Percentiles rank a stretch among this genome's conserved stretches.
These are phyloP conservation scores for Trachymyrmex cornetzi DNA, from an alignment of 1,140 invertebrate genomes.

Conservation along the genomic window DNA sequence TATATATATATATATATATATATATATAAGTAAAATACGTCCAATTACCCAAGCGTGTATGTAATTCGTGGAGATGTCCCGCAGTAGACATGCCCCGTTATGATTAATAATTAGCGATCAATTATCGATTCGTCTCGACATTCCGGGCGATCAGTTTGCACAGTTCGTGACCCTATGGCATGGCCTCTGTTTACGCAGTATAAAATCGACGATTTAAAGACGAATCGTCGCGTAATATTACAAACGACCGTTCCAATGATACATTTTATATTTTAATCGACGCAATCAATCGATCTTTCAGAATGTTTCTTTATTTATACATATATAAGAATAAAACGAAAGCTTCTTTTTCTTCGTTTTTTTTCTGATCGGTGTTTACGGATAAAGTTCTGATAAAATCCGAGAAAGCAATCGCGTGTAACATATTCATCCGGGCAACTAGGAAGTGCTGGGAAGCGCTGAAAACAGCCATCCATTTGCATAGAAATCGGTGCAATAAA, in stretches of 20 bases:
- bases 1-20: neutral
- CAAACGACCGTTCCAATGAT: neutral
- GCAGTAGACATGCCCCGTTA: neutral
- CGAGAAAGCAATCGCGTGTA: neutral
- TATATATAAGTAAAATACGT: neutral
- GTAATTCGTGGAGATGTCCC: neutral
- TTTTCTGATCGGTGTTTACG: no score
- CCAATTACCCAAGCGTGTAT: neutral
- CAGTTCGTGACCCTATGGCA: conserved; percentile 15
- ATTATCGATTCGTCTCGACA: conserved; percentile 71
- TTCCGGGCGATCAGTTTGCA: conserved; percentile 15
- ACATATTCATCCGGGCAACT: neutral
- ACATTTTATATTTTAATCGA: conserved; percentile 40
- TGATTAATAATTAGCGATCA: conserved; percentile 70
- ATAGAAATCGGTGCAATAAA: neutral
- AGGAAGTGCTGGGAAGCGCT: neutral
- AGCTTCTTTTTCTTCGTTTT: neutral
- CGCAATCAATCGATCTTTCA: conserved; percentile 21
- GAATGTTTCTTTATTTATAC: neutral
- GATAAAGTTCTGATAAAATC: neutral
- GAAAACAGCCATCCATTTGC: neutral
- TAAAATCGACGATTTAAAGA: conserved; percentile 31
- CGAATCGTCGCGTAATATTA: neutral
- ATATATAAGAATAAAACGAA: neutral
- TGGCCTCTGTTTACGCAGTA: conserved; percentile 20